Conservation (phyloP, 2,113 vertebrate species). For the Petroica traversi region DNA sequence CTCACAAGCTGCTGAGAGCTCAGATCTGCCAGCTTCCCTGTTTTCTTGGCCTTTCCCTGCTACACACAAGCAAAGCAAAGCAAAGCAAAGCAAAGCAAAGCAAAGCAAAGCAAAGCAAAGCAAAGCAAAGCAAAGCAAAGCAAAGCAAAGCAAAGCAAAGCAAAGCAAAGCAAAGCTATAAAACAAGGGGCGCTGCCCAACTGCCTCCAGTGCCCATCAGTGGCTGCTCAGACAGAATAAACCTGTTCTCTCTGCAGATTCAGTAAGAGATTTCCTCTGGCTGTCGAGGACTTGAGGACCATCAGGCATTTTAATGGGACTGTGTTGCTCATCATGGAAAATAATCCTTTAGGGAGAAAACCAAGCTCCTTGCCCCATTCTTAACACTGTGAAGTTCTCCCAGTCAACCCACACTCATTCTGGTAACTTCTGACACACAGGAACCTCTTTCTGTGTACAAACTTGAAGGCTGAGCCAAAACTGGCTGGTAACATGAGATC, state of each 20-base stretch:
- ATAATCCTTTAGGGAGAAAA: background rate
- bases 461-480: background rate
- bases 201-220: accelerated
- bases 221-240: background rate
- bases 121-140: too few relatives aligned
- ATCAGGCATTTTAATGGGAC: background rate
- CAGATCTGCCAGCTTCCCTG: background rate
- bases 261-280: background rate
- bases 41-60: background rate
- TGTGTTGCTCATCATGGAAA: background rate
- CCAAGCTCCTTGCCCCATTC: background rate
- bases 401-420: background rate
- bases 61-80: background rate
- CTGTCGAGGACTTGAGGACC: accelerated
- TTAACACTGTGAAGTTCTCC: background rate
- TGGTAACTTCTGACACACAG: background rate
- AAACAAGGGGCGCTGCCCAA: accelerated
- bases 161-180: background rate
- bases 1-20: background rate
- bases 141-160: too few relatives aligned
- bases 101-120: too few relatives aligned
- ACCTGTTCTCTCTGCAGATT: background rate
- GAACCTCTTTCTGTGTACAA: background rate
- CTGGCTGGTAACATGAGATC: background rate
- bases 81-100: too few relatives aligned